These are phyloP conservation scores for Sylvilagus bachmani DNA, from an alignment of 2,113 vertebrate genomes.

Conservation along the genomic window DNA sequence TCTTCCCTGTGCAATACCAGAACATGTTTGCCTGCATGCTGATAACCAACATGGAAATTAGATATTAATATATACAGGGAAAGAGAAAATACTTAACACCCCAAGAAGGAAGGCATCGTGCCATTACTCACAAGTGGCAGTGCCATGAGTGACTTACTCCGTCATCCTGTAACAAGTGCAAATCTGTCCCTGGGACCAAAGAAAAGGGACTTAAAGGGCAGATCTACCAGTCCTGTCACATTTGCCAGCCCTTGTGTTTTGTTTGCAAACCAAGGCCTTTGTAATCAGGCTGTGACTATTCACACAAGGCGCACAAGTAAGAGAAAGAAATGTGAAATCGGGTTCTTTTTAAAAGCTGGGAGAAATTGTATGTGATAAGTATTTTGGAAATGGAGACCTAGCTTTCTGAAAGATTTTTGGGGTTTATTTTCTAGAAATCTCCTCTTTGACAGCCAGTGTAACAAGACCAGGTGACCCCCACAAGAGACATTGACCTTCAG, in stretches of 20 bases:
- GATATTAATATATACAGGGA: slow-evolving; percentile 74
- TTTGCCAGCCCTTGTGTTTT: slow-evolving; percentile 50
- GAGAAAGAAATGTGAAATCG: slow-evolving; percentile 56
- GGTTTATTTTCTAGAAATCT: slow-evolving; percentile 39
- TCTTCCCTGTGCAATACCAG: slow-evolving; percentile 44
- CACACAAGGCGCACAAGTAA: not conserved
- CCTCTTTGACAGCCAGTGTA: not conserved
- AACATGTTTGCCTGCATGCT: slow-evolving; percentile 78
- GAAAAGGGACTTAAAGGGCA: slow-evolving; percentile 61
- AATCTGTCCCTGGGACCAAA: slow-evolving; percentile 46
- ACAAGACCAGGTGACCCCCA: slow-evolving; percentile 24
- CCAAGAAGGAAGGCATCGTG: slow-evolving; percentile 56
- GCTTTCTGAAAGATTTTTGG: not conserved
- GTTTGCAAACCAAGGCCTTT: not conserved
- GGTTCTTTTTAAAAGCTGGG: slow-evolving; percentile 18
- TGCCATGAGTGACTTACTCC: slow-evolving; percentile 67
- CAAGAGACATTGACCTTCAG: not conserved
- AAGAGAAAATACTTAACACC: slow-evolving; percentile 71
- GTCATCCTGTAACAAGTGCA: slow-evolving; percentile 63
- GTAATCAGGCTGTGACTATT: slow-evolving; percentile 31
- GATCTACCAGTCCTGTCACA: not conserved
- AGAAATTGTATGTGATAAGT: not conserved
- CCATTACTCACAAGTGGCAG: slow-evolving; percentile 47
- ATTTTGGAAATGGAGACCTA: slow-evolving; percentile 1
- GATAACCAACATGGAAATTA: slow-evolving; percentile 75